Evolutionary conservation across 2,113 vertebrate species (phyloP).

Genomic region (Nanger granti): DNA sequence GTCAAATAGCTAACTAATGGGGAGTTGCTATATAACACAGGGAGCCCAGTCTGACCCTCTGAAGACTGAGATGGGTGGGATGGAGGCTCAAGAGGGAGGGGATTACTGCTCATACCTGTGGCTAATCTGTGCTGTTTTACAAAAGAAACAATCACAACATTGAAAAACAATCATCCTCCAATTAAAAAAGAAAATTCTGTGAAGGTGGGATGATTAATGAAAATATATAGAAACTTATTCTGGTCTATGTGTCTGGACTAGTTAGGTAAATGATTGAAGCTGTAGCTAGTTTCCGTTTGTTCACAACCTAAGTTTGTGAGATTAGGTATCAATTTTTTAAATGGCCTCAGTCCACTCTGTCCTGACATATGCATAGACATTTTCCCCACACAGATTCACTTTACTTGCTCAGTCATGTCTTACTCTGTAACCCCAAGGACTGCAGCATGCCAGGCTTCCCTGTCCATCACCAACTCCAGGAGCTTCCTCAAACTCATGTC

Average conservation of each 20-base stretch:
- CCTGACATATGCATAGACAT: not conserved
- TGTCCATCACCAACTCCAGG: not conserved
- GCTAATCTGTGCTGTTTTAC: not conserved
- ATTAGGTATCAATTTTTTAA: not conserved
- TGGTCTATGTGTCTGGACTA: not conserved
- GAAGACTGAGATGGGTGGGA: not conserved
- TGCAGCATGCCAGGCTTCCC: not conserved
- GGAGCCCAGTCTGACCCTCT: not conserved
- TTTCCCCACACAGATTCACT: not conserved
- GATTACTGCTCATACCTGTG: not conserved
- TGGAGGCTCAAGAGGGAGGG: not conserved
- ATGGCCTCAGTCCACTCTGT: not conserved
- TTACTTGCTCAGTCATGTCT: not conserved
- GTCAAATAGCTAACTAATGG: not conserved
- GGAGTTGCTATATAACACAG: not conserved
- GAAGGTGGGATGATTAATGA: not conserved
- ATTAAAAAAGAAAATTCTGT: not conserved
- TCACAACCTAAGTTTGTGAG: not conserved
- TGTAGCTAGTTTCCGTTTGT: not conserved
- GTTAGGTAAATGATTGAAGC: not conserved
- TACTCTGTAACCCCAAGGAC: not conserved
- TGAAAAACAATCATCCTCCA: not conserved
- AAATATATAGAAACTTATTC: not conserved
- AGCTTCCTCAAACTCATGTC: not conserved
- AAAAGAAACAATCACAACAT: not conserved